phyloP scores from a whole-genome alignment of 2,888 invertebrate species.

The Uropetala carovei region DNA sequence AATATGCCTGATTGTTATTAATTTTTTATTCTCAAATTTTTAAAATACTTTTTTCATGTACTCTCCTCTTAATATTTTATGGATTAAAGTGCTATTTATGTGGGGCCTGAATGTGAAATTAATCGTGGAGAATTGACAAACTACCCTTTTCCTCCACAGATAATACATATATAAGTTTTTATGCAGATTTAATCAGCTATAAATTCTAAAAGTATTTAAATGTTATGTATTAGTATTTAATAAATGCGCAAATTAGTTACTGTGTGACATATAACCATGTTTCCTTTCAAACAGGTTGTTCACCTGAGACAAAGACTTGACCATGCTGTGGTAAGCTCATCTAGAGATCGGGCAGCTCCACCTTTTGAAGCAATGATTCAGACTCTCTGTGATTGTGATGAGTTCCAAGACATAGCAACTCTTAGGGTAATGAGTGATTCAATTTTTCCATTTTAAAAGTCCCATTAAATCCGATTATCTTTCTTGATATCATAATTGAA shows the following conservation, averaged over 20 bases:
- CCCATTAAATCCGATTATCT: no score
- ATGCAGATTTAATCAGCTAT: neutral
- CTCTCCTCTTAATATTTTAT: no score
- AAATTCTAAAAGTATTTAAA: neutral
- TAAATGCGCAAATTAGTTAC: neutral
- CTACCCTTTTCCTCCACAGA: no score
- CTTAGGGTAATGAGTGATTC: conserved; percentile 75
- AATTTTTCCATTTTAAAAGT: neutral
- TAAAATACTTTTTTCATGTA: no score
- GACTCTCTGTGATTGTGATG: conserved; percentile 96
- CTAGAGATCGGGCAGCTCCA: conserved; percentile 84
- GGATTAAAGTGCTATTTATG: no score
- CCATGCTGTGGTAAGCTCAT: conserved; percentile 88
- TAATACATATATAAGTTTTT: no score
- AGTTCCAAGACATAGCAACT: conserved; percentile 97
- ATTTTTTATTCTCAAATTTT: no score
- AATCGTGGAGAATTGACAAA: no score
- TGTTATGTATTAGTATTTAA: no score
- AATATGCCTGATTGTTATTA: no score
- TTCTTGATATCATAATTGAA: no score
- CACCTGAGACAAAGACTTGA: conserved; percentile 92
- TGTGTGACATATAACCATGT: neutral
- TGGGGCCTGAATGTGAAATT: no score
- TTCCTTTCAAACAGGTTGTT: conserved; percentile 78
- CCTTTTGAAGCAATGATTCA: conserved; percentile 94